These are phyloP conservation scores for Serinus canaria DNA, from an alignment of 2,113 vertebrate species.

Conservation along the genomic window DNA sequence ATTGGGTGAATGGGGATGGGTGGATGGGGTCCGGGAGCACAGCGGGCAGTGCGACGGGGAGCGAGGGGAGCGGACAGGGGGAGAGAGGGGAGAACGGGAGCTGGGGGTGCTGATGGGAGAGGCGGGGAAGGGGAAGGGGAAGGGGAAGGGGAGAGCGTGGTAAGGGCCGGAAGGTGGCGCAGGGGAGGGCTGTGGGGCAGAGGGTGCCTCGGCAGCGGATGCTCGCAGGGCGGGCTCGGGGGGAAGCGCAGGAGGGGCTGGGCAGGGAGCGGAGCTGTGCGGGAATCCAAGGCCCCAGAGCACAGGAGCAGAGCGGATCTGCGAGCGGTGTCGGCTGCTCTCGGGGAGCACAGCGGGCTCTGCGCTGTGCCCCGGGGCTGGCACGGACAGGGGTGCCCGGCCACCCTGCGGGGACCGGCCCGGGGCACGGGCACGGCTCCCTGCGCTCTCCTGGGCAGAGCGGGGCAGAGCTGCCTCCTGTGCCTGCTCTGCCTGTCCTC, in stretches of 20 bases:
- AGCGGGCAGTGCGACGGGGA: too few species aligned
- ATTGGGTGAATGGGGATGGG: too few species aligned
- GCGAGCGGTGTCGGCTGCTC: not conserved
- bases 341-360: not conserved
- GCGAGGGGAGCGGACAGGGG: too few species aligned
- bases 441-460: not conserved
- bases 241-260: not conserved
- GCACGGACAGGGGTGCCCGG: not conserved
- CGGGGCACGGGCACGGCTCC: not conserved
- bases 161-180: not conserved
- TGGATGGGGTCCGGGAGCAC: too few species aligned
- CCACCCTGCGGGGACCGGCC: not conserved
- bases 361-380: rapidly evolving
- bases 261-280: not conserved
- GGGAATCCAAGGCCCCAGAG: not conserved
- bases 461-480: not conserved
- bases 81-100: not conserved
- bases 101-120: not conserved
- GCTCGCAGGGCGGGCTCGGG: not conserved
- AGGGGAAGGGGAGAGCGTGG: too few species aligned
- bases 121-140: too few species aligned
- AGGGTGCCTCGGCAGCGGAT: not conserved
- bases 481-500: not conserved
- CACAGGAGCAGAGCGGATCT: not conserved
- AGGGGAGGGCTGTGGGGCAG: not conserved